These are phyloP conservation scores for Melinopterus prodromus DNA, from an alignment of 2,888 invertebrate species.

Conservation along the genomic window DNA sequence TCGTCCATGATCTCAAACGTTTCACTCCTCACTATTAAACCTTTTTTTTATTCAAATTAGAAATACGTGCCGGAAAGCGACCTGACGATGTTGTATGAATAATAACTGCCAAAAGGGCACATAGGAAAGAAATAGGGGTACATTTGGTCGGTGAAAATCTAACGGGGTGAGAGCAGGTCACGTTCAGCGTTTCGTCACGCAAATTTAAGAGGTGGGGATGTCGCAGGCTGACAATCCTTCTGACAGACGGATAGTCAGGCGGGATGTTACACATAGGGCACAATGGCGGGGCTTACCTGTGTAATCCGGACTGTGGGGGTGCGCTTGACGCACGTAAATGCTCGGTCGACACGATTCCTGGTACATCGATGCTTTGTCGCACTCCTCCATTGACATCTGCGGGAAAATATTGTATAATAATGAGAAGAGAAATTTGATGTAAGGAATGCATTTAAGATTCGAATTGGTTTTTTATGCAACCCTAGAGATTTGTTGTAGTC, in stretches of 20 bases:
- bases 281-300: constrained; percentile 59
- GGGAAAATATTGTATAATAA: constrained; percentile 30
- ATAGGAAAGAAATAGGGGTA: constrained; percentile 14
- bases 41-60: constrained; percentile 25
- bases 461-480: too few relatives aligned
- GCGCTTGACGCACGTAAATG: constrained; percentile 56
- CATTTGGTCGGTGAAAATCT: constrained; percentile 17
- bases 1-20: background rate
- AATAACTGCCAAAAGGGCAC: background rate
- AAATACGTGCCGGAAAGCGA: constrained; percentile 29
- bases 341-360: constrained; percentile 55
- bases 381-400: constrained; percentile 51
- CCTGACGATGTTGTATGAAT: constrained; percentile 27
- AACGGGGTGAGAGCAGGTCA: constrained; percentile 28
- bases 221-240: constrained; percentile 12
- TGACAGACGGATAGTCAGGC: constrained; percentile 28
- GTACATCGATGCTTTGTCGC: constrained; percentile 54
- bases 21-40: background rate
- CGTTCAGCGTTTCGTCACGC: constrained; percentile 26
- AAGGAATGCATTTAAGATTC: too few relatives aligned
- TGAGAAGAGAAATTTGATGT: background rate
- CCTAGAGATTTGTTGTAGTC: too few relatives aligned
- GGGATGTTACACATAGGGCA: constrained; percentile 29
- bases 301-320: constrained; percentile 65
- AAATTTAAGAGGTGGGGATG: constrained; percentile 20